Evolutionary conservation across 2,888 invertebrate species (phyloP), one percentile per base, ranked within the genome.

Genomic region (Rhabditoides inermis): DNA sequence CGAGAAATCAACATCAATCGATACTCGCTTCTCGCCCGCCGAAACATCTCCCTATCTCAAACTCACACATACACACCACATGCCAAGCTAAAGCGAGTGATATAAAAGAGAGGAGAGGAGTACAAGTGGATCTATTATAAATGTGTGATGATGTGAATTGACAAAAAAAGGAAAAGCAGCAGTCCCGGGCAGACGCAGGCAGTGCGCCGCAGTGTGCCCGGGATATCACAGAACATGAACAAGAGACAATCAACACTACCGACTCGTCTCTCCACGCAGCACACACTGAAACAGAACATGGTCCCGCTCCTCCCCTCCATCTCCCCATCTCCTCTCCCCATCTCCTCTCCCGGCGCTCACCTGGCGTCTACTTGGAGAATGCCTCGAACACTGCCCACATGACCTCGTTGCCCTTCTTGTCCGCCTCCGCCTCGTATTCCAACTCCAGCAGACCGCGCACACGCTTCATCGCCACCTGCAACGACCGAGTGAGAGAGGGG

Each of bases 311-410:
- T 45, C 39, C 22, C 45, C 27, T 28, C 42, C 15, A 12, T 45
- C 25, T 42, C 25, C 25, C 32, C 22, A 15, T 22, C 45, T 22
- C 32, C 3, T 3, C 30, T 25, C 4, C 7, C 23, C 32, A 30
- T 20, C 25, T 10, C 45, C 36, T 18, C n/a, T 47, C 39, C 22
- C 47, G 39, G 47, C 25, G 37, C 47, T 47, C 47, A 37, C n/a
- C 47, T 37, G 22, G 47, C 47, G 44, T 5, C 76, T 86, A 95
- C 85, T 95, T 95, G 75, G 88, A 90, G 82, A 95, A 94, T 58
- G 94, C 90, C 69, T 92, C 88, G 81, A 98, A 92, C 56, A 98
- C 95, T 50, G 94, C 92, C 95, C 95, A 99, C 82, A 98, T 86
- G 70, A 94, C 86, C 78, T 94, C 92, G 65, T 77, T 63, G 51